Evolutionary conservation across 2,888 invertebrate genomes (phyloP), one percentile per base, ranked within the genome.

Genomic region (Epicampocera succincta): DNA sequence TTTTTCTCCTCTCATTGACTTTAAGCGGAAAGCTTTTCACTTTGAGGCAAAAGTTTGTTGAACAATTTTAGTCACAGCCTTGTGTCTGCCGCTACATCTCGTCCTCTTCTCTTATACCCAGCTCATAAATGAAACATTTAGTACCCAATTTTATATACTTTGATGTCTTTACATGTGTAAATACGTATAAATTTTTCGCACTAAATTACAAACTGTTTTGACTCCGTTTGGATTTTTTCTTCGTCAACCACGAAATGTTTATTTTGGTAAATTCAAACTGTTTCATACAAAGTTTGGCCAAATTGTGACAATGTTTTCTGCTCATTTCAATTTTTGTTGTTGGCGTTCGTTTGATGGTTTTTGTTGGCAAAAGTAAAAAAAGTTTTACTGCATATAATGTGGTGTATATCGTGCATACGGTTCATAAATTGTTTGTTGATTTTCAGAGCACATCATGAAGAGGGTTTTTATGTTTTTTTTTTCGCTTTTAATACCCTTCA

Each of bases 401-500:
- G 72, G 58, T 50, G 33, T 66, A 50, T 44, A 58, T 50, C 66
- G 58, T 66, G 42, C 48, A 68, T 52, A 76, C 29, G 75, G 19
- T 68, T 58, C 63, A 42, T 54, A 46, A 46, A 61, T 60, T 33
- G 12, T 68, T 52, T 76, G 61, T 61, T 13, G 17, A 3, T 33
- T 40, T 19, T 42, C 1, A 13, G 2, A 15, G 33, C 83, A 83
- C 85, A 84, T 76, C 85, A 82, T 85, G 85, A 84, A 21, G 9
- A n/a, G n/a, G n/a, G n/a, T n/a, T n/a, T n/a, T n/a, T n/a, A n/a
- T 33, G 33, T 33, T 33, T 33, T 33, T 33, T 9, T 8, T 33
- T 8, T 33, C 33, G 33, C 5, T 3, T 25, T 3, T 3, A 25
- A 25, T 25, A 25, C 25, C 5, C 2, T 25, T 25, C 25, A 5